phyloP scores from a whole-genome alignment of 1,140 invertebrate species.

The Brachionus asplanchnoidis region DNA sequence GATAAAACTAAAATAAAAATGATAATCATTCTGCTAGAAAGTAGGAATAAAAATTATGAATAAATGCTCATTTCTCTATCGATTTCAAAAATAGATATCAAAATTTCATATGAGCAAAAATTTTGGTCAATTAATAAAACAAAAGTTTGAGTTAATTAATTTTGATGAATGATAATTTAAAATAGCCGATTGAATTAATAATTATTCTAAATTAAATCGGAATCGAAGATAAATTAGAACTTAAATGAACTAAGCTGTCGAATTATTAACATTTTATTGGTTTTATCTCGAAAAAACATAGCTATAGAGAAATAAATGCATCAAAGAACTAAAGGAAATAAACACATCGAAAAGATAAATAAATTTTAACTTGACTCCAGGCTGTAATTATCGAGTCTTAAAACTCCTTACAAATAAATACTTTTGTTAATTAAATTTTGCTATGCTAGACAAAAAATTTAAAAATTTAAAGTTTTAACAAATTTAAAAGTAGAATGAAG shows the following conservation, averaged over 20 bases:
- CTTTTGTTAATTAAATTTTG: no score
- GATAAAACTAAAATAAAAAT: no score
- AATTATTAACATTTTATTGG: neutral
- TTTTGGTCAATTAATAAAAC: no score
- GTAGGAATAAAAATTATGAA: no score
- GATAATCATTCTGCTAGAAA: no score
- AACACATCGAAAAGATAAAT: neutral
- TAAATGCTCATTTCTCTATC: neutral
- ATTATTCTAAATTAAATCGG: no score
- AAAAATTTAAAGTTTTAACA: no score
- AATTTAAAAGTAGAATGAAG: no score
- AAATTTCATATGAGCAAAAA: no score
- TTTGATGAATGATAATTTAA: neutral
- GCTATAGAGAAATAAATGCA: neutral
- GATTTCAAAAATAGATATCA: neutral
- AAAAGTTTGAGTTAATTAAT: neutral
- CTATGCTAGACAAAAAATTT: no score
- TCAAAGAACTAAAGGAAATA: neutral
- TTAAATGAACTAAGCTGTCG: no score
- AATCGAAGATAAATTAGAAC: no score
- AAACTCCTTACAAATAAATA: neutral
- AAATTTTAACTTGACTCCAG: neutral
- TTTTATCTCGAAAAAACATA: neutral
- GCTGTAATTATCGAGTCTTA: neutral
- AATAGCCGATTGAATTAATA: neutral